These are phyloP conservation scores for Tapera naevia DNA, from an alignment of 2,797 vertebrate genomes.

Conservation along the genomic window DNA sequence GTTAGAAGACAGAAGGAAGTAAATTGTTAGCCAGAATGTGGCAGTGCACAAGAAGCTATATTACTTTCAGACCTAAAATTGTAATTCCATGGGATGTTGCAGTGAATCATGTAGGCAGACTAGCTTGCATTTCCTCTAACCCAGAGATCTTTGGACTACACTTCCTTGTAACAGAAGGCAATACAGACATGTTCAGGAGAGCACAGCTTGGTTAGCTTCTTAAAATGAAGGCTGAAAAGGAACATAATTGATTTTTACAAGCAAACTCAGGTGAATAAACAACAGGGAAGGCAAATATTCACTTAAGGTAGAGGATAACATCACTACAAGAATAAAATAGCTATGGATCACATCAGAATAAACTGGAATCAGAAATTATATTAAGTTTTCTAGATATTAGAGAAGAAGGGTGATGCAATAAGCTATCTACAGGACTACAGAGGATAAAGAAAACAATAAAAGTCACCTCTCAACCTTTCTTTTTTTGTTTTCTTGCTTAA, in stretches of 20 bases:
- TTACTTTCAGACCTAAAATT: slow-evolving; percentile 22
- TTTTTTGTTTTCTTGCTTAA: background rate
- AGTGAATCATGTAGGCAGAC: background rate
- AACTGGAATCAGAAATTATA: background rate
- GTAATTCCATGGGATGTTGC: background rate
- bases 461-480: background rate
- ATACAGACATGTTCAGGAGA: background rate
- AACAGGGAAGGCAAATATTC: background rate
- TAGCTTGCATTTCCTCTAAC: background rate
- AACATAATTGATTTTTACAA: slow-evolving; percentile 4
- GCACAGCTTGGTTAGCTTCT: background rate
- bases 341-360: background rate
- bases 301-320: background rate
- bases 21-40: slow-evolving; percentile 8
- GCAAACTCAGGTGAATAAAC: slow-evolving; percentile 1
- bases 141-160: background rate
- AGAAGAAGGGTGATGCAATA: background rate
- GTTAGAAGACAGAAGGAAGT: slow-evolving; percentile 6
- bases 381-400: background rate
- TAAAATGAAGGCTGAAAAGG: slow-evolving; percentile 8
- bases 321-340: slow-evolving; percentile 4
- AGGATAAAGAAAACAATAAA: background rate
- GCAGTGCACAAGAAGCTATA: background rate
- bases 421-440: background rate
- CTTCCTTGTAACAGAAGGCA: background rate